These are phyloP conservation scores for Eumacrocentrus americanus DNA, from an alignment of 2,888 invertebrate species.

Conservation along the genomic window DNA sequence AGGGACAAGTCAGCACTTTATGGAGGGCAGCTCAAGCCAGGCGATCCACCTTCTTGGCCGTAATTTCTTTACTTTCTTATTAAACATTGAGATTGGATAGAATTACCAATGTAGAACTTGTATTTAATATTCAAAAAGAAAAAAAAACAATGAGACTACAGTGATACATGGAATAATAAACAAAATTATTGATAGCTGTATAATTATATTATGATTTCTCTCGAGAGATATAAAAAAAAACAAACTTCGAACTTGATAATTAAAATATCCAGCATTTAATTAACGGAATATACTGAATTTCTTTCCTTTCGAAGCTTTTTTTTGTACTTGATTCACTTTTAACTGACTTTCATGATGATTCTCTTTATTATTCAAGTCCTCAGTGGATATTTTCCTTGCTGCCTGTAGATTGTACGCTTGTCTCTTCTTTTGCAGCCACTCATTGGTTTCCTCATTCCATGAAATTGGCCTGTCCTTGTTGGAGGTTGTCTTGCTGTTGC, in stretches of 20 bases:
- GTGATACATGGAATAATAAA: constrained; percentile 1
- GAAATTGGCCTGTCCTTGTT: constrained; percentile 49
- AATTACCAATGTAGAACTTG: constrained; percentile 11
- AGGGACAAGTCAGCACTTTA: constrained; percentile 83
- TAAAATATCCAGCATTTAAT: neutral
- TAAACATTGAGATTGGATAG: neutral
- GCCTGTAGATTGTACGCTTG: constrained; percentile 49
- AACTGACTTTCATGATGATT: constrained; percentile 37
- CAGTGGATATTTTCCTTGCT: constrained; percentile 34
- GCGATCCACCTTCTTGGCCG: constrained; percentile 78
- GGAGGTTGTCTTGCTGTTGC: neutral
- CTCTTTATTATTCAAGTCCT: constrained; percentile 47
- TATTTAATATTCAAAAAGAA: constrained; percentile 9
- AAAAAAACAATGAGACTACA: constrained; percentile 9
- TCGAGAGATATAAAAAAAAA: no score
- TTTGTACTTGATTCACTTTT: constrained; percentile 40
- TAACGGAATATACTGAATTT: constrained; percentile 54
- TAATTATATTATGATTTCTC: neutral
- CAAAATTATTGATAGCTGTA: neutral
- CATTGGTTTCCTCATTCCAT: constrained; percentile 54
- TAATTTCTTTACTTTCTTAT: constrained; percentile 49
- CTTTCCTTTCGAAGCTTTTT: constrained; percentile 42
- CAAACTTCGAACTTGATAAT: neutral
- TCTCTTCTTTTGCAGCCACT: constrained; percentile 53
- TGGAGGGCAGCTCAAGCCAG: constrained; percentile 70